Evolutionary conservation across 2,888 invertebrate species (phyloP), one percentile per base, ranked within the genome.

Genomic region (Lepidochrysops patricia): DNA sequence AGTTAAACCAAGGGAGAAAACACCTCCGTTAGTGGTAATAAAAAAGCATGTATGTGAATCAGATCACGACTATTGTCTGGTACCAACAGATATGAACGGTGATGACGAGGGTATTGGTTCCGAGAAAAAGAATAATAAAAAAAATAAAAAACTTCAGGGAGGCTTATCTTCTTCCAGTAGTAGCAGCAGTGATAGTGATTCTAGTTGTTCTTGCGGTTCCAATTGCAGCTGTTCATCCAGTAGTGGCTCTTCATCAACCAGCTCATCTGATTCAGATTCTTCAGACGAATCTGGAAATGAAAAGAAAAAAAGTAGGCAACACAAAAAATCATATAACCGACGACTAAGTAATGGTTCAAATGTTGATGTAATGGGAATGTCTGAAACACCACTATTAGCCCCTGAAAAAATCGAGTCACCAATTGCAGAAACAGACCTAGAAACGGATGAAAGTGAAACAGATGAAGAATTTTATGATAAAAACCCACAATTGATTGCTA

Each of bases 401-500:
- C 86, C 88, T 34, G 87, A 89, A 69, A 86, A 89, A 68, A 74
- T 84, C 0, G 93, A 94, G 68, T 90, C 91, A 1, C 84, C 92
- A 0, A 92, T 96, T 63, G 90, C 92, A 34, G 97, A 97, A 82
- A 94, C 95, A 0, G 96, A 97, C 80, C 89, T 96, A 57, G 96
- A 96, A 68, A 96, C 96, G 0, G 93, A 94, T 13, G 94, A 96
- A 78, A 94, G 95, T 57, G 95, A 95, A 65, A 96, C 96, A 0
- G 96, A 96, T 77, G 96, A 96, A 83, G 96, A 96, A 68, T 96
- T 96, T 79, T 96, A 96, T 75, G 96, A 96, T 74, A 92, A 95
- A 70, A 92, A 95, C 78, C 96, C 96, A 0, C 95, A 95, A 70
- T 91, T 90, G 70, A 78, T 94, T 63, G 95, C 94, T 1, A 94